phyloP scores from a whole-genome alignment of 2,888 invertebrate species.

The Biston betularia region DNA sequence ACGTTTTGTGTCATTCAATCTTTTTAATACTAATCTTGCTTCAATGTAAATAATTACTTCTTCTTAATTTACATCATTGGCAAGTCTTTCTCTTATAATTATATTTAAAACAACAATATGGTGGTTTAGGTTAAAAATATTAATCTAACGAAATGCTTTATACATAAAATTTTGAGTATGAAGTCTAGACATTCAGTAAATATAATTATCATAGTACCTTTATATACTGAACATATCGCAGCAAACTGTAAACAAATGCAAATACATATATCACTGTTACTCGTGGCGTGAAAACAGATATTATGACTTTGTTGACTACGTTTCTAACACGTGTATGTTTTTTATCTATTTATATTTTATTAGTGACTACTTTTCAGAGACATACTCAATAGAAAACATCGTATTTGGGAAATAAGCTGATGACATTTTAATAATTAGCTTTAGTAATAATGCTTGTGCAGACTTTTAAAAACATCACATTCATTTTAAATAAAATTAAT shows the following conservation, averaged over 20 bases:
- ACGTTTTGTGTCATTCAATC: too few species aligned
- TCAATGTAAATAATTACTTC: too few species aligned
- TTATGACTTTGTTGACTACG: slow-evolving; percentile 52
- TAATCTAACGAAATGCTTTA: slow-evolving; percentile 7
- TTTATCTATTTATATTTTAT: slow-evolving; percentile 50
- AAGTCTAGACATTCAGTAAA: slow-evolving; percentile 27
- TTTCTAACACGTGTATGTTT: slow-evolving; percentile 56
- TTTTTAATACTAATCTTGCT: too few species aligned
- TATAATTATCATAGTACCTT: slow-evolving; percentile 4
- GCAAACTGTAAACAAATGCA: slow-evolving; percentile 27
- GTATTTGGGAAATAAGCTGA: neutral
- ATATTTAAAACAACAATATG: neutral
- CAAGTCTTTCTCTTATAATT: too few species aligned
- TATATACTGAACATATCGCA: slow-evolving; percentile 15
- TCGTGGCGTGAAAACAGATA: slow-evolving; percentile 49
- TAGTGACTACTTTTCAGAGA: slow-evolving; percentile 30
- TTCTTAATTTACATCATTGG: too few species aligned
- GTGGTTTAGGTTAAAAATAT: neutral
- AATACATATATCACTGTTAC: slow-evolving; percentile 27
- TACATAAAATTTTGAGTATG: slow-evolving; percentile 14
- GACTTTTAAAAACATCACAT: too few species aligned
- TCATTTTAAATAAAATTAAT: too few species aligned
- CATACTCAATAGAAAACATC: neutral
- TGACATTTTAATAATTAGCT: neutral
- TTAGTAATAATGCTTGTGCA: neutral